Conservation (phyloP, 2,888 invertebrate species). For the Helleia helle region DNA sequence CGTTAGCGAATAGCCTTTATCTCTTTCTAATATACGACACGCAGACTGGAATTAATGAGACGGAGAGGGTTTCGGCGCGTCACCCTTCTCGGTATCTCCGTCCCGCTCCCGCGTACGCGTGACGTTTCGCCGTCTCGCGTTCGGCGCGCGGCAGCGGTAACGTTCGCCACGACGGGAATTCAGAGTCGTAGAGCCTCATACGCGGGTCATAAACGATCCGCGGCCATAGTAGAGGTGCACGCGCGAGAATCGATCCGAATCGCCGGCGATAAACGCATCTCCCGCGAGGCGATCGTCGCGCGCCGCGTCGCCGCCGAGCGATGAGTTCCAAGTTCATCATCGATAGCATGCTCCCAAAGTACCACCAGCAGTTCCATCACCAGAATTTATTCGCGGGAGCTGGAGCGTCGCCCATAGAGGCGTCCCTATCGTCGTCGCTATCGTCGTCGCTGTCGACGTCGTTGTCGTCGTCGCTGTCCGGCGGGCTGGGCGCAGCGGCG, state of each 20-base stretch:
- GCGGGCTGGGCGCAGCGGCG: conserved; percentile 77
- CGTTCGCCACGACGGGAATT: conserved; percentile 80
- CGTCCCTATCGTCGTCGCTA: conserved; percentile 74
- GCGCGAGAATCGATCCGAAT: conserved; percentile 75
- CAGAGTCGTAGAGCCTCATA: conserved; percentile 89
- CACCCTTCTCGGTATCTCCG: conserved; percentile 36
- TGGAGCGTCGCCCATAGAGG: conserved; percentile 83
- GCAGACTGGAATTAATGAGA: conserved; percentile 74
- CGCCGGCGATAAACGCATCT: conserved; percentile 72
- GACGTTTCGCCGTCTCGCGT: conserved; percentile 67
- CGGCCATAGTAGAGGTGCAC: conserved; percentile 77
- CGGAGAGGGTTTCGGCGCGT: conserved; percentile 61
- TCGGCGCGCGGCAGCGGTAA: conserved; percentile 70
- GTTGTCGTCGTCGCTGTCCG: conserved; percentile 75
- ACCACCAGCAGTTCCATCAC: conserved; percentile 83
- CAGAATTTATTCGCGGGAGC: conserved; percentile 74
- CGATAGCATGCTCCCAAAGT: conserved; percentile 98
- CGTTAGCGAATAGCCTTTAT: conserved; percentile 74
- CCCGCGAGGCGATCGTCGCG: conserved; percentile 72
- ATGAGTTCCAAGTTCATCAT: conserved; percentile 98
- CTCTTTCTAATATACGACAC: conserved; percentile 72
- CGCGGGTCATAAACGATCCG: conserved; percentile 90
- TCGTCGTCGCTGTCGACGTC: conserved; percentile 74
- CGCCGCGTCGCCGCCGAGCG: conserved; percentile 77
- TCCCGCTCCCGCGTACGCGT: conserved; percentile 59